Conservation (phyloP, 2,888 invertebrate genomes). For the Agrenia bidenticulata region DNA sequence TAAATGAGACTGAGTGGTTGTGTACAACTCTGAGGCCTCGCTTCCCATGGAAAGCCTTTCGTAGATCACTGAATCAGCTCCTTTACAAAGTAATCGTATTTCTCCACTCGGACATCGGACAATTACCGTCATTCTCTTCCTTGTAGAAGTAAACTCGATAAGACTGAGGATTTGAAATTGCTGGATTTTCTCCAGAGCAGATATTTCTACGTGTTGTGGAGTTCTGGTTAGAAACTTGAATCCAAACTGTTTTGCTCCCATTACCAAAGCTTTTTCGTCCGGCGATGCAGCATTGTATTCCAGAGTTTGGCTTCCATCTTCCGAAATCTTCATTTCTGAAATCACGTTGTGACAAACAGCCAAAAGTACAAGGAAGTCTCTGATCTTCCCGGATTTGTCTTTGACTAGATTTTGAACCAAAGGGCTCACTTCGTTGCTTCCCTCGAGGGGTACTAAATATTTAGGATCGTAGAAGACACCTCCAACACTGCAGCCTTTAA, state of each 20-base stretch:
- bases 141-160: constrained; percentile 85
- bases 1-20: constrained; percentile 73
- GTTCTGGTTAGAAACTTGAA: constrained; percentile 81
- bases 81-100: constrained; percentile 53
- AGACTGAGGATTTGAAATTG: constrained; percentile 83
- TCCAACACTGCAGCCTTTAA: constrained; percentile 66
- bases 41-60: too few relatives aligned
- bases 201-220: constrained; percentile 77
- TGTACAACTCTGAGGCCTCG: constrained; percentile 32
- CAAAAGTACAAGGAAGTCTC: constrained; percentile 85
- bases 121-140: constrained; percentile 96
- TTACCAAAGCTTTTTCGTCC: constrained; percentile 71
- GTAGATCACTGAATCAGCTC: constrained; percentile 79
- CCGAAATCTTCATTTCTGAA: constrained; percentile 65
- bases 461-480: constrained; percentile 58
- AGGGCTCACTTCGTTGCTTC: constrained; percentile 63
- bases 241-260: constrained; percentile 83
- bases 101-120: constrained; percentile 77
- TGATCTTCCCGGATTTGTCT: constrained; percentile 59
- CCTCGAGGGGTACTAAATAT: constrained; percentile 52
- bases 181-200: constrained; percentile 68
- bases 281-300: constrained; percentile 59
- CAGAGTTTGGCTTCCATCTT: constrained; percentile 78
- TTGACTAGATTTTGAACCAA: background rate
- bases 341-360: constrained; percentile 98